These are phyloP conservation scores for Nycticebus coucang DNA, from an alignment of 2,113 vertebrate genomes.

Conservation along the genomic window DNA sequence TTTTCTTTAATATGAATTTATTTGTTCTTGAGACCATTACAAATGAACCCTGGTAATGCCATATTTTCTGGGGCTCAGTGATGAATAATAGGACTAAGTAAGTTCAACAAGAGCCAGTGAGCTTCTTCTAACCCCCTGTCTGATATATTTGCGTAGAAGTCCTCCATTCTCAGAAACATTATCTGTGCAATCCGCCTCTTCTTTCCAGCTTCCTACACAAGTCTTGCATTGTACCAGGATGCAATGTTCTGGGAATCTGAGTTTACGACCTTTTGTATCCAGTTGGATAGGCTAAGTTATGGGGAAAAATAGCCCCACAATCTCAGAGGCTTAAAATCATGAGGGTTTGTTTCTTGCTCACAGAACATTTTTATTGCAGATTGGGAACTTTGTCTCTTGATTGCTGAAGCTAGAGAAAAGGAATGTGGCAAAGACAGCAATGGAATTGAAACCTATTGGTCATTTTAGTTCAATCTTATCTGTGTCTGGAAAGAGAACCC, in stretches of 20 bases:
- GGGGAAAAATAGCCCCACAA: neutral
- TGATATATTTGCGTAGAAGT: neutral
- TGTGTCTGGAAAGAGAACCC: neutral
- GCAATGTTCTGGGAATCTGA: neutral
- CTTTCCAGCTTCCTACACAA: neutral
- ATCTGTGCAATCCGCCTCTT: neutral
- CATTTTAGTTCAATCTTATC: neutral
- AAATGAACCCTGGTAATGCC: neutral
- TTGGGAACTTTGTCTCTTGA: neutral
- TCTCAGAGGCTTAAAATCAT: neutral
- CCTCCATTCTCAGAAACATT: neutral
- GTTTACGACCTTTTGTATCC: neutral
- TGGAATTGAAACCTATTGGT: neutral
- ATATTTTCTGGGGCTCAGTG: neutral
- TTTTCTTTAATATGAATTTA: neutral
- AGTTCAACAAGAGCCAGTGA: neutral
- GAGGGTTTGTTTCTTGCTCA: neutral
- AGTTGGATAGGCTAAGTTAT: neutral
- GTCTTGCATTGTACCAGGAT: neutral
- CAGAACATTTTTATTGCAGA: neutral
- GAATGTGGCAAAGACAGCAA: neutral
- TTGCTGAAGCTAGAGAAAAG: neutral
- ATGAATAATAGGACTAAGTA: neutral
- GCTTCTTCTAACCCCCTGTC: neutral
- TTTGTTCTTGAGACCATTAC: neutral